Evolutionary conservation across 2,113 vertebrate species (phyloP), one percentile per base, ranked within the genome.

Genomic region (Tenrec ecaudatus): DNA sequence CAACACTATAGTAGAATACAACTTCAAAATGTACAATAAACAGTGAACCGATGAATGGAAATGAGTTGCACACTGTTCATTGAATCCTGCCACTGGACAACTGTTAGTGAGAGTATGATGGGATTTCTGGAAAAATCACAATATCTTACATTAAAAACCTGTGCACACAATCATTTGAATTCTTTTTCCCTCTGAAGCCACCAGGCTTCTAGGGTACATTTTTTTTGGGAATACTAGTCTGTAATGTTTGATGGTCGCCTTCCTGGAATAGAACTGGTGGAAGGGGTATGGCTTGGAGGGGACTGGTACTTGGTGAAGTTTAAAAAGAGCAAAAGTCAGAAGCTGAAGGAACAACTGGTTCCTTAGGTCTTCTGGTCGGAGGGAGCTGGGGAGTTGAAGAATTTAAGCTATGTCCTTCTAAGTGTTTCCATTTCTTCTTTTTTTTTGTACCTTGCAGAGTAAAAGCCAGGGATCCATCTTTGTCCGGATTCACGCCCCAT

Each of bases 401-500:
- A 86, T 89, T 66, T 90, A 86, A 95, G 22, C 82, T 64, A 23
- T 88, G 36, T 82, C 83, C 87, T 95, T 82, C 79, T 78, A 90
- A 81, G 29, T 82, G 62, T 86, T 90, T 93, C 47, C 1, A 3
- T 95, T 94, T 78, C 87, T 97, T 95, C 89, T 73, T 93, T 12
- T 93, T 12, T 81, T 38, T 93, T 96, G 93, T 77, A 11, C 87
- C 79, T 98, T 98, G 88, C 97, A 98, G 98, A 97, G 90, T 86
- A 99, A 98, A 96, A 97, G 90, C 84, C 98, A 98, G 29, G 99
- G 99, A 31, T 96, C 98, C 73, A 97, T 97, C 68, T 99, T 99
- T 96, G 98, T 99, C 86, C 98, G 99, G 85, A 98, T 99, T 76
- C 99, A 99, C 2, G 99, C 99, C 31, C 99, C 99, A 0, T 99